A percentile compares a stretch with the other conserved stretches of the same genome.
Conservation (phyloP, 2,113 vertebrate genomes). For the Perca fluviatilis region DNA sequence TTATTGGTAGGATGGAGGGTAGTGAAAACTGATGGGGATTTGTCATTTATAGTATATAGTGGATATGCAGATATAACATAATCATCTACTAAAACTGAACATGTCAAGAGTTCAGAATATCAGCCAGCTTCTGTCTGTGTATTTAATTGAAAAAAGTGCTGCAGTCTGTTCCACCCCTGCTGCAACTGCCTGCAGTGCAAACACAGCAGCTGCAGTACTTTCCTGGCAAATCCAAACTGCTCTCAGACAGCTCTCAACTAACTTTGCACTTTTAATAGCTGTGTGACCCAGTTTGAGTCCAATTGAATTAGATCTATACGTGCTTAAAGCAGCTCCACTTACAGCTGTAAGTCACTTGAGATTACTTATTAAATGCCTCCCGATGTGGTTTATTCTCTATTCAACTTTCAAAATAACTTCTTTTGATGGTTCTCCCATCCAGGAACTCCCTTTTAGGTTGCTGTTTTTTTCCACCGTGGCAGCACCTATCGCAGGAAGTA, state of each 20-base stretch:
- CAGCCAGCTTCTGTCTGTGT: slow-evolving; percentile 38
- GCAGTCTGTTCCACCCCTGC: slow-evolving; percentile 14
- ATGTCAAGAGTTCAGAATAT: slow-evolving; percentile 31
- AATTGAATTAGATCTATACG: slow-evolving; percentile 71
- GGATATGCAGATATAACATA: slow-evolving; percentile 25
- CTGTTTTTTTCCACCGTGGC: not conserved
- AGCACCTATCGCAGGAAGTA: not conserved
- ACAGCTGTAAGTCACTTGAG: slow-evolving; percentile 67
- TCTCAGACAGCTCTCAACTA: slow-evolving; percentile 56
- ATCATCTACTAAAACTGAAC: slow-evolving; percentile 14
- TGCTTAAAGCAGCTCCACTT: slow-evolving; percentile 70
- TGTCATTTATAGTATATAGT: slow-evolving; percentile 20
- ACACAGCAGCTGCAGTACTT: slow-evolving; percentile 37
- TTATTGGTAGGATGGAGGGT: not conserved
- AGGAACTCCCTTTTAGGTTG: slow-evolving; percentile 37
- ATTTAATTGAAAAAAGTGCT: slow-evolving; percentile 55
- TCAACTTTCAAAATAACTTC: slow-evolving; percentile 49
- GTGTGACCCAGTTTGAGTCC: slow-evolving; percentile 78
- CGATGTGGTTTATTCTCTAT: slow-evolving; percentile 54
- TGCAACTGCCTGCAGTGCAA: slow-evolving; percentile 45
- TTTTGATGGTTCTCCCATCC: slow-evolving; percentile 38
- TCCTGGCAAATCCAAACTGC: slow-evolving; percentile 46
- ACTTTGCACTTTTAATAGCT: slow-evolving; percentile 75
- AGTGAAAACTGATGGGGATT: slow-evolving; percentile 35
- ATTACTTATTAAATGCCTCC: slow-evolving; percentile 62